Evolutionary conservation across 2,888 invertebrate genomes (phyloP).

Genomic region (Desoria tigrina): DNA sequence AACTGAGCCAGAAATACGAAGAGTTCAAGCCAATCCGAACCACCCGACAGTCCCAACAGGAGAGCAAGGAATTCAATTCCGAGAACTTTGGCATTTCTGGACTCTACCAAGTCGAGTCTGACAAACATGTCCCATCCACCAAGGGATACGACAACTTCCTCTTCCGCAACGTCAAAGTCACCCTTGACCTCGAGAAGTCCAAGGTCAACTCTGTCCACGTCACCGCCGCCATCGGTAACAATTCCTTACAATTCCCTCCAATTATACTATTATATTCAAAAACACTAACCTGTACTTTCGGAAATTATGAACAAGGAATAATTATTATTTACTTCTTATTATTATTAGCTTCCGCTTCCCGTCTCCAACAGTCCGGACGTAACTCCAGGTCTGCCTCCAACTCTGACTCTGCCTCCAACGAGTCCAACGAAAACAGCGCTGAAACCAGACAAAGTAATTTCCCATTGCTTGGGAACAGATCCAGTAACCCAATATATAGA

Average conservation of each 20-base stretch:
- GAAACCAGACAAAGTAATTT: conserved; percentile 1
- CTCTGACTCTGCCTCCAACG: background rate
- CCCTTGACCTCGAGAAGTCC: conserved; percentile 1
- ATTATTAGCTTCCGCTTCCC: too few relatives aligned
- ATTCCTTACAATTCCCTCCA: background rate
- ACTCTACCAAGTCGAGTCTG: background rate
- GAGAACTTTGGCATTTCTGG: background rate
- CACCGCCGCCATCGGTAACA: background rate
- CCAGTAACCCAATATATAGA: background rate
- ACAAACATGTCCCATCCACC: background rate
- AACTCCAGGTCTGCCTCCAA: background rate
- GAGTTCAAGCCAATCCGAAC: conserved; percentile 8
- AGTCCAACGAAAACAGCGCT: background rate
- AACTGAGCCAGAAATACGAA: background rate
- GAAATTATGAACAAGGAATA: too few relatives aligned
- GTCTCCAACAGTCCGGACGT: background rate
- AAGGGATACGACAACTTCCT: background rate
- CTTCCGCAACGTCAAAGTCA: background rate
- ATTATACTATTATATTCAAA: background rate
- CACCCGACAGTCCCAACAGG: background rate
- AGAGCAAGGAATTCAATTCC: background rate
- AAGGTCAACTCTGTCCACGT: conserved; percentile 7
- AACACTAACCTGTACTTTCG: background rate
- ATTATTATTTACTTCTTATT: too few relatives aligned
- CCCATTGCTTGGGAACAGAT: background rate